Percentiles rank a stretch among this genome's conserved stretches.
phyloP scores from a whole-genome alignment of 2,113 vertebrate genomes.

The Tetraodon nigroviridis region DNA sequence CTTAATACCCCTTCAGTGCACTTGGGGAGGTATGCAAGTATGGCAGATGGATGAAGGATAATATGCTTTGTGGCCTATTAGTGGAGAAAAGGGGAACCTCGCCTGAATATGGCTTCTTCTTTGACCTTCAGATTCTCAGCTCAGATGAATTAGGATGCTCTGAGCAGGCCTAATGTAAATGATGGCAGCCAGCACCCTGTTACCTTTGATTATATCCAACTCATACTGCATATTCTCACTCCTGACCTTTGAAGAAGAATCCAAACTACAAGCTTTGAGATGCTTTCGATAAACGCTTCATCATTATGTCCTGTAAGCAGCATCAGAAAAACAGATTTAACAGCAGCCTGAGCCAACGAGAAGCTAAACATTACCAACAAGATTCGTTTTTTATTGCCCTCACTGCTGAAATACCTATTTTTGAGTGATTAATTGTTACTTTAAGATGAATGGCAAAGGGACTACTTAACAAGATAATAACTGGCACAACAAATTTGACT shows the following conservation, averaged over 20 bases:
- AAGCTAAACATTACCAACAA: background rate
- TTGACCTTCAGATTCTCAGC: constrained; percentile 46
- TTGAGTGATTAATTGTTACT: too few species aligned
- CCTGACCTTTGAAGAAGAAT: background rate
- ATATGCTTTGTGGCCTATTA: constrained; percentile 58
- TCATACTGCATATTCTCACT: constrained; percentile 5
- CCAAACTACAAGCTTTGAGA: background rate
- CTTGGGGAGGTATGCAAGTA: constrained; percentile 44
- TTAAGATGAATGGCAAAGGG: too few species aligned
- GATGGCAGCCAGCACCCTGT: constrained; percentile 24
- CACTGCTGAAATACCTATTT: too few species aligned
- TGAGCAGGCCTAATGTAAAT: constrained; percentile 49
- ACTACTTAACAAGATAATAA: too few species aligned
- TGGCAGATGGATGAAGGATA: constrained; percentile 53
- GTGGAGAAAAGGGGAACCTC: constrained; percentile 42
- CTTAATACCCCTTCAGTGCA: constrained; percentile 31
- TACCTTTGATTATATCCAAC: constrained; percentile 24
- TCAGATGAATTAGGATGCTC: constrained; percentile 40
- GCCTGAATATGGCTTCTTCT: constrained; percentile 50
- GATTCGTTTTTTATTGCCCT: too few species aligned
- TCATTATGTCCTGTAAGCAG: background rate
- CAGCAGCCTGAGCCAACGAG: background rate
- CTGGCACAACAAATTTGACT: too few species aligned
- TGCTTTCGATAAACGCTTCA: background rate
- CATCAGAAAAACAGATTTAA: background rate